Percentiles rank a stretch among this genome's conserved stretches.
These are phyloP conservation scores for Cynopterus sphinx DNA, from an alignment of 2,797 vertebrate species.

Conservation along the genomic window DNA sequence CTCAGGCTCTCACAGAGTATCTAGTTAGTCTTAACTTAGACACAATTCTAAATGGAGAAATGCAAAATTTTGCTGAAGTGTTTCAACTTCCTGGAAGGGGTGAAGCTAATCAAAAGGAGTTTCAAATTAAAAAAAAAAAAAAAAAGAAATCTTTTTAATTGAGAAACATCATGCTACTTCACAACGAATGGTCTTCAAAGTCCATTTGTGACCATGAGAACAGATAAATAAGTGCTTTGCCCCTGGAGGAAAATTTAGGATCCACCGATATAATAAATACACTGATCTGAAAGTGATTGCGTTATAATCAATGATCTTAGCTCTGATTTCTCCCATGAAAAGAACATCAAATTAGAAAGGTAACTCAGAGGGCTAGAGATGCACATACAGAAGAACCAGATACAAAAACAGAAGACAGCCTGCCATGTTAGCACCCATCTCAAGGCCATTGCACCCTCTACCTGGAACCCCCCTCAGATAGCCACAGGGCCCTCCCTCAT, in stretches of 20 bases:
- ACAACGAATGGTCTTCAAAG: not conserved
- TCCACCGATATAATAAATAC: not conserved
- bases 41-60: not conserved
- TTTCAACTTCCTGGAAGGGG: not conserved
- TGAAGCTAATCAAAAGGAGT: not conserved
- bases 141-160: not conserved
- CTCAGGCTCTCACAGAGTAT: not conserved
- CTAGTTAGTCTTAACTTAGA: not conserved
- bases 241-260: not conserved
- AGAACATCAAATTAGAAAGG: not conserved
- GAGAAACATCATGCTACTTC: not conserved
- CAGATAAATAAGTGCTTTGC: not conserved
- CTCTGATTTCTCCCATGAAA: not conserved
- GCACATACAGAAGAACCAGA: not conserved
- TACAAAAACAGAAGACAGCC: not conserved
- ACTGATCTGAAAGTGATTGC: fast-evolving
- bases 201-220: not conserved
- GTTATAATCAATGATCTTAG: not conserved
- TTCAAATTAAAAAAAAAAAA: not conserved
- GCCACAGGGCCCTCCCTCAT: not conserved
- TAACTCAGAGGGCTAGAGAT: not conserved
- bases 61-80: not conserved
- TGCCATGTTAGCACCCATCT: not conserved
- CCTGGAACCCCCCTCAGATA: not conserved
- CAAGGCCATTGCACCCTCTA: not conserved